These are phyloP conservation scores for Antheraea pernyi DNA, from an alignment of 1,140 invertebrate species.

Conservation along the genomic window DNA sequence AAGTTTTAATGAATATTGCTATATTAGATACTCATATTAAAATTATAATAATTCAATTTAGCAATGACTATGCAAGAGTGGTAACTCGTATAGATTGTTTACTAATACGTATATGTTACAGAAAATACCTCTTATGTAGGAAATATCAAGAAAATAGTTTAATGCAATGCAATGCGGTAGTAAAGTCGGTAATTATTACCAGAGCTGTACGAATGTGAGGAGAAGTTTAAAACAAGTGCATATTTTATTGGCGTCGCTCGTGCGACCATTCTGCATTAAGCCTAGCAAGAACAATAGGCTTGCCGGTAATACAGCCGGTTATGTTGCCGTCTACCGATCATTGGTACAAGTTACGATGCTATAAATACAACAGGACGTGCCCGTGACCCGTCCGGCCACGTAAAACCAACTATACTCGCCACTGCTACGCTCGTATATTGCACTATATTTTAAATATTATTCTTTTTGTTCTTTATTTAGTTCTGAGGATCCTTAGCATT, in stretches of 20 bases:
- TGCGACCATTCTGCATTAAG: conserved; percentile 59
- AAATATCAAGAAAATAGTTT: conserved; percentile 28
- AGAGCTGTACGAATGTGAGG: conserved; percentile 26
- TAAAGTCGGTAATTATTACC: conserved; percentile 28
- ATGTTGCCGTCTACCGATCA: conserved; percentile 57
- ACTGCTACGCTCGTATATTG: conserved; percentile 18
- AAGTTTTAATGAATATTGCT: too few species aligned
- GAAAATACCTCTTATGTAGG: conserved; percentile 24
- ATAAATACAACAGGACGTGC: conserved; percentile 71
- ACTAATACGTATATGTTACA: conserved; percentile 7
- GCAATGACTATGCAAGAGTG: not conserved
- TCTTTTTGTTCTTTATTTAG: conserved; percentile 46
- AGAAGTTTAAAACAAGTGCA: conserved; percentile 61
- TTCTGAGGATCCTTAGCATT: conserved; percentile 40
- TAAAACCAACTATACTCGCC: conserved; percentile 15
- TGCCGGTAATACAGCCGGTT: conserved; percentile 52
- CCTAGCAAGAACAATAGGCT: conserved; percentile 66
- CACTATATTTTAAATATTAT: conserved; percentile 27
- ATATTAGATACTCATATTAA: too few species aligned
- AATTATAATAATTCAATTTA: not conserved
- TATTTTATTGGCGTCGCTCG: conserved; percentile 39
- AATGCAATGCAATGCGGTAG: conserved; percentile 35
- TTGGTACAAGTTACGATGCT: conserved; percentile 68
- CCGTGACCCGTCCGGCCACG: conserved; percentile 49
- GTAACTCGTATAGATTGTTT: not conserved